Evolutionary conservation across 2,888 invertebrate genomes (phyloP), one percentile per base, ranked within the genome.

Genomic region (Metacarcinus magister): DNA sequence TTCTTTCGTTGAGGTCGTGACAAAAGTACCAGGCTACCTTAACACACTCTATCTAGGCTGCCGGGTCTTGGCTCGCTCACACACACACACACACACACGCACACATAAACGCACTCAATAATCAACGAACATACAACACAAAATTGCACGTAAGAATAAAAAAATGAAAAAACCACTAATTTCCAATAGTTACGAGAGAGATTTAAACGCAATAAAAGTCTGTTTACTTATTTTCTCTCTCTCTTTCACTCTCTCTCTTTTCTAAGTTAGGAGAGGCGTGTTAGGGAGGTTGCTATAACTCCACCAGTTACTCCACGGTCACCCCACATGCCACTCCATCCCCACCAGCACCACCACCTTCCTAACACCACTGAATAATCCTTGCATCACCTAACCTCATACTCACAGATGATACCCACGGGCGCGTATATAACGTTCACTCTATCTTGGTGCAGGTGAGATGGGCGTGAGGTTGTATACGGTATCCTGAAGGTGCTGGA

Each of bases 251-350:
- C 32, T 82, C 10, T 82, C 32, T 13, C 32, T 4, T 32, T 32
- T 32, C 82, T 32, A 23, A 2, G 23, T 23, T n/a, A 23, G 19
- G 67, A 67, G 67, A 67, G 82, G 67, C 0, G 19, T 19, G 67
- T 67, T n/a, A 67, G 67, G 2, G 7, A 0, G 4, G n/a, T 2
- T 1, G 67, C 7, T 23, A n/a, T 4, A 23, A 67, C 67, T 67
- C 67, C n/a, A 67, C 67, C 67, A 3, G n/a, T 67, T n/a, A 67
- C 67, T 67, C 67, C 67, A 67, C 19, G 23, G 67, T 67, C 67
- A 67, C 23, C 23, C 67, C n/a, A 67, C 67, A 67, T 67, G 67
- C 67, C 67, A 67, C 67, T 67, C 67, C 67, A 67, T n/a, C 67
- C 23, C 67, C 19, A 67, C 67, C 67, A 67, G n/a, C 67, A 67